A percentile compares a stretch with the other conserved stretches of the same genome.
Conservation (phyloP, 2,888 invertebrate genomes). For the Allolobophora icterica region DNA sequence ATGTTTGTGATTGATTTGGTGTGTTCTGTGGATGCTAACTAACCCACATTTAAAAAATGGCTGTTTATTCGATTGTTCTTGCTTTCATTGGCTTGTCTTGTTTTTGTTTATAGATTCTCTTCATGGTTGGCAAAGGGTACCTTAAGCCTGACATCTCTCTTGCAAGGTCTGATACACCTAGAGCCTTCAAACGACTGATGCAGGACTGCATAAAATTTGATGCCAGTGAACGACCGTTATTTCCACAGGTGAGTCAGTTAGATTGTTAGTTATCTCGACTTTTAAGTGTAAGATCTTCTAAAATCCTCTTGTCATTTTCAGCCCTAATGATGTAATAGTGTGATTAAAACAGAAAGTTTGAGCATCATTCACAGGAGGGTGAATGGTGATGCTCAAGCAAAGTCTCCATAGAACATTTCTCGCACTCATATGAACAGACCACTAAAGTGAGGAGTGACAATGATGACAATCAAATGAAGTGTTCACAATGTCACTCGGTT, state of each 20-base stretch:
- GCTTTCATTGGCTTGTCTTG: neutral
- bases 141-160: slow-evolving; percentile 84
- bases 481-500: too few species aligned
- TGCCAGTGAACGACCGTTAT: slow-evolving; percentile 81
- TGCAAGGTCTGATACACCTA: slow-evolving; percentile 86
- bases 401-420: too few species aligned
- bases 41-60: neutral
- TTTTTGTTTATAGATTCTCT: slow-evolving; percentile 76
- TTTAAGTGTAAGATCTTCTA: neutral
- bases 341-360: neutral
- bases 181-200: slow-evolving; percentile 82
- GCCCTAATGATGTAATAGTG: neutral
- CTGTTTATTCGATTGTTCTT: neutral
- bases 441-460: too few species aligned
- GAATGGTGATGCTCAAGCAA: too few species aligned
- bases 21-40: too few species aligned
- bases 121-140: slow-evolving; percentile 93
- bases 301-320: neutral
- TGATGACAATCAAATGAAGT: too few species aligned
- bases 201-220: slow-evolving; percentile 90
- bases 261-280: neutral
- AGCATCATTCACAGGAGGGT: neutral
- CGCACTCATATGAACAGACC: too few species aligned
- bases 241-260: slow-evolving; percentile 46
- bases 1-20: too few species aligned